A percentile compares a stretch with the other conserved stretches of the same genome.
These are phyloP conservation scores for Mantis religiosa DNA, from an alignment of 2,888 invertebrate species.

Conservation along the genomic window DNA sequence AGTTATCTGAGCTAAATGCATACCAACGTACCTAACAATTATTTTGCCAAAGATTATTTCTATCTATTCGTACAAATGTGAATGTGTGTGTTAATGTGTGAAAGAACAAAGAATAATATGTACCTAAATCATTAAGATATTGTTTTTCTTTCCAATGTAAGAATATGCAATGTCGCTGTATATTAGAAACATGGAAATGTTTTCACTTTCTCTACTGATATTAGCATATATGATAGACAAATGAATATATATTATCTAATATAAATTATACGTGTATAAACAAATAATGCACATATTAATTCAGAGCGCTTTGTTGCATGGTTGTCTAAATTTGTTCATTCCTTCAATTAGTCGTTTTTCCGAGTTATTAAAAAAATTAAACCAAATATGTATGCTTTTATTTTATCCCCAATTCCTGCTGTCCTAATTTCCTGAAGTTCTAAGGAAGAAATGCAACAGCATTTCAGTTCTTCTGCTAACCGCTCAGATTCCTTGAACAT, in stretches of 20 bases:
- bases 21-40: neutral
- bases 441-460: too few species aligned
- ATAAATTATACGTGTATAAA: constrained; percentile 17
- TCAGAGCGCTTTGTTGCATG: constrained; percentile 15
- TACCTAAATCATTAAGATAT: neutral
- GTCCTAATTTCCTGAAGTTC: too few species aligned
- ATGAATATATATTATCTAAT: constrained; percentile 14
- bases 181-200: neutral
- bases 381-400: neutral
- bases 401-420: neutral
- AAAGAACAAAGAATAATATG: neutral
- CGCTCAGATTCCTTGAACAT: too few species aligned
- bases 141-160: neutral
- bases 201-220: constrained; percentile 18
- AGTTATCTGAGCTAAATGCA: neutral
- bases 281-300: constrained; percentile 17
- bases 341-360: neutral
- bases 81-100: neutral
- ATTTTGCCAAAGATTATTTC: neutral
- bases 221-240: neutral
- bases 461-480: too few species aligned
- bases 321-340: constrained; percentile 13
- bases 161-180: neutral
- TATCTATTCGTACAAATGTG: neutral
- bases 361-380: constrained; percentile 16